Percentiles rank a stretch among this genome's conserved stretches.
phyloP scores from a whole-genome alignment of 2,113 vertebrate genomes.

The Calyptomena viridis region DNA sequence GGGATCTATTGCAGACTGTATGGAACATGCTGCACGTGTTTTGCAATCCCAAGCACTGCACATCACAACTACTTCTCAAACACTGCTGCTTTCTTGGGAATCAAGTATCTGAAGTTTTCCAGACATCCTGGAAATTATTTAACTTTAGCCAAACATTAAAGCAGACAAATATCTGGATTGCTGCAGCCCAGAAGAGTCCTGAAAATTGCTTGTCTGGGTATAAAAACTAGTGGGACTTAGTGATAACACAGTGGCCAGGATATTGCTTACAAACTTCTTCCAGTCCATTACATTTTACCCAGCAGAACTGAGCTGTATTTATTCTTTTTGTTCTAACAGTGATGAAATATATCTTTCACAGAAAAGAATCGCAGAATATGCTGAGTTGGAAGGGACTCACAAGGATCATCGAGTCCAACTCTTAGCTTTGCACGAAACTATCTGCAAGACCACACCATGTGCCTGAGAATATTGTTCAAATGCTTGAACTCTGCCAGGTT shows the following conservation, averaged over 20 bases:
- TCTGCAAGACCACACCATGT: not conserved
- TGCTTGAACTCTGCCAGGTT: not conserved
- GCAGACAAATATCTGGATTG: not conserved
- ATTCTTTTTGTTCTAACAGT: not conserved
- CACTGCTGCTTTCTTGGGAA: not conserved
- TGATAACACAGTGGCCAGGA: not conserved
- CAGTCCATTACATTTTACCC: not conserved
- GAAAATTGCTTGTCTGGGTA: not conserved
- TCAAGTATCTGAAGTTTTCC: not conserved
- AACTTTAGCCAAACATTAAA: not conserved
- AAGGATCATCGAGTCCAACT: not conserved
- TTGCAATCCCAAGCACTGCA: not conserved
- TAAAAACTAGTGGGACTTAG: not conserved
- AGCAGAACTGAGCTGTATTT: not conserved
- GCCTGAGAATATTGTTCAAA: not conserved
- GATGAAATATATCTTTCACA: not conserved
- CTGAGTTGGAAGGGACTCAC: not conserved
- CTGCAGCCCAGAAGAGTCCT: not conserved
- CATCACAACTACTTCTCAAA: not conserved
- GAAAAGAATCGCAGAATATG: not conserved
- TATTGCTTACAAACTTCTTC: not conserved
- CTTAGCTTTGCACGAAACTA: not conserved
- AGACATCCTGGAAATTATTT: not conserved
- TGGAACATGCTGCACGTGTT: fast-evolving
- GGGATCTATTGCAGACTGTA: not conserved